phyloP scores from a whole-genome alignment of 2,888 invertebrate genomes.

The Mycalesis mineus region DNA sequence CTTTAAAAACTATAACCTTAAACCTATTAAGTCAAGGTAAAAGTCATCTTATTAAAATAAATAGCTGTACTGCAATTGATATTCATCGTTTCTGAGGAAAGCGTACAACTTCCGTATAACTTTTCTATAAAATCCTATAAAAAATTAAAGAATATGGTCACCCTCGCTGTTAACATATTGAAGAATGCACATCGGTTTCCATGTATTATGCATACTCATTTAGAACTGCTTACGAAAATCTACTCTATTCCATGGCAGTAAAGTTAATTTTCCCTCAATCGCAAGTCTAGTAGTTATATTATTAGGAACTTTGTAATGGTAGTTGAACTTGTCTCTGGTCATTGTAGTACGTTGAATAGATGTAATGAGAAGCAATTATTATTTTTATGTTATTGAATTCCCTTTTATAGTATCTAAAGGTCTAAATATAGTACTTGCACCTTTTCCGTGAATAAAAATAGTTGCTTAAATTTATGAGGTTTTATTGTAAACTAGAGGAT shows the following conservation, averaged over 20 bases:
- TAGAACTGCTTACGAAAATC: background rate
- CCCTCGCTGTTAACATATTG: slow-evolving; percentile 26
- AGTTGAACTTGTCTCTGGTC: slow-evolving; percentile 31
- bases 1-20: no score
- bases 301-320: slow-evolving; percentile 8
- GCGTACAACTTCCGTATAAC: no score
- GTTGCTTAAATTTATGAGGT: no score
- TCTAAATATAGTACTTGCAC: no score
- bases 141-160: background rate
- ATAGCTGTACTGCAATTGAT: no score
- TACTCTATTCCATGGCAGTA: background rate
- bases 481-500: no score
- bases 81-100: no score
- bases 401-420: background rate
- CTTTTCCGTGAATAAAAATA: no score
- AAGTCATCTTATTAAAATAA: no score
- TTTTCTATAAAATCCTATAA: no score
- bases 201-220: slow-evolving; percentile 20
- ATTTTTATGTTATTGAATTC: slow-evolving; percentile 18
- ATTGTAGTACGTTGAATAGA: slow-evolving; percentile 36
- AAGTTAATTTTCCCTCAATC: slow-evolving; percentile 7
- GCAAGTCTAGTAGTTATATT: background rate
- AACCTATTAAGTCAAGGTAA: no score
- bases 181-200: slow-evolving; percentile 38
- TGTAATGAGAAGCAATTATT: slow-evolving; percentile 32